Base-by-base conservation (phyloP, 2,797 vertebrate species). In the Neosalanx taihuensis region DNA sequence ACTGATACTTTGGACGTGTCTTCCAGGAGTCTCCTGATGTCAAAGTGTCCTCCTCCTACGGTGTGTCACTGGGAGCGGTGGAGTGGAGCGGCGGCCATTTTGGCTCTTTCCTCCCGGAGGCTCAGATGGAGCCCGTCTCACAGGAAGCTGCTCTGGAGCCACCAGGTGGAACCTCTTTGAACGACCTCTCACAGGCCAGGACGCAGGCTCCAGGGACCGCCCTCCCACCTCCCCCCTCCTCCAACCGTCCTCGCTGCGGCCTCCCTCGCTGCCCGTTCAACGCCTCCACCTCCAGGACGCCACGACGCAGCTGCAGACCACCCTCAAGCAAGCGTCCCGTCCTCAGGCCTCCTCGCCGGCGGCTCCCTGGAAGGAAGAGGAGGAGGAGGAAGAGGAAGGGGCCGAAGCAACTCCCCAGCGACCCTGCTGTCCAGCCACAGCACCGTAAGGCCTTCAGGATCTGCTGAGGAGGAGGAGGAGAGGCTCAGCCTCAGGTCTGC, bases 371-470 rank as follows among this genome's bases (percentile, higher is more conserved):
- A 72, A 81, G 77, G 65, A 76, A 58, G 62, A 72, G 82, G 73
- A 81, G 77, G 65, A 76, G 61, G 62, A 72, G 31, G 3, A 59
- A 69, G 33, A 70, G 76, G 41, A 84, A 61, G 30, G 77, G 67
- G 67, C 80, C 81, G 57, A 75, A 73, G 53, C 79, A 78, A 78
- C 75, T 88, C 13, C 81, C 89, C 3, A 83, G 82, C 60, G 85
- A 88, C 23, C 68, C 76, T 4, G 31, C 75, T 6, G 72, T 85
- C 58, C 77, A 86, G 1, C 73, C 81, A 1, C 85, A 83, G 85
- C 86, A 75, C 63, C 85, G 81, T 72, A 84, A 75, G 30, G 80
- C 88, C 72, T 84, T 91, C 83, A 87, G 88, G 23, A 88, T 86
- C 76, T 90, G 85, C 83, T 90, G 86, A 91, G 72, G 41, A 46